These are phyloP conservation scores for Hirtodrosophila histrioides DNA, from an alignment of 2,888 invertebrate species.

Conservation along the genomic window DNA sequence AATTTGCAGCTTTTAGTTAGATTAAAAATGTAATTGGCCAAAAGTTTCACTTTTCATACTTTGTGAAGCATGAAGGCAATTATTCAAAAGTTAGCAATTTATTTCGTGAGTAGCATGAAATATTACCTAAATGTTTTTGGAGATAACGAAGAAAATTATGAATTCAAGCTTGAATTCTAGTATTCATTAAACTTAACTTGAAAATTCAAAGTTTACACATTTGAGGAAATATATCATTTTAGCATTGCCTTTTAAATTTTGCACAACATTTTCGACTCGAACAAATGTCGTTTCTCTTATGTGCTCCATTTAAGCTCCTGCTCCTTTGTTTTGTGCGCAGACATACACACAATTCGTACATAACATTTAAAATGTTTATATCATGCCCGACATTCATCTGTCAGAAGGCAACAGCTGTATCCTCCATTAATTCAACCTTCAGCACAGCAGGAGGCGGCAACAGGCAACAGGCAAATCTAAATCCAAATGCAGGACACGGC, in stretches of 20 bases:
- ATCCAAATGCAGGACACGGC: slow-evolving; percentile 56
- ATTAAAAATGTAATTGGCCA: slow-evolving; percentile 8
- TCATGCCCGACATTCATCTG: slow-evolving; percentile 72
- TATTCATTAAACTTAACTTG: slow-evolving; percentile 30
- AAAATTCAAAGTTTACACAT: slow-evolving; percentile 10
- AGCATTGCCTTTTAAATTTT: slow-evolving; percentile 7
- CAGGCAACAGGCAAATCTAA: slow-evolving; percentile 26
- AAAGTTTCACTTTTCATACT: slow-evolving; percentile 20
- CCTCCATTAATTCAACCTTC: slow-evolving; percentile 36
- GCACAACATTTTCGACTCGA: background rate
- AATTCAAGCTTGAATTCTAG: slow-evolving; percentile 24
- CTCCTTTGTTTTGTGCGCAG: background rate
- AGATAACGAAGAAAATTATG: slow-evolving; percentile 13
- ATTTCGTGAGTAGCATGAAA: slow-evolving; percentile 23
- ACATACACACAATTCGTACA: slow-evolving; percentile 1
- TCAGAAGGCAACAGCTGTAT: slow-evolving; percentile 71
- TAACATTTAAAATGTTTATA: slow-evolving; percentile 61
- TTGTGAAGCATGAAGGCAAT: slow-evolving; percentile 28
- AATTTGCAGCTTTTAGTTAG: slow-evolving; percentile 2
- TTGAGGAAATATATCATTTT: slow-evolving; percentile 13
- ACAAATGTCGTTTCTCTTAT: slow-evolving; percentile 8
- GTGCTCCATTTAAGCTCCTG: background rate
- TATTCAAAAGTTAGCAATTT: slow-evolving; percentile 31
- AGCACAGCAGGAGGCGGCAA: slow-evolving; percentile 17
- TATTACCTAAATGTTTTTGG: slow-evolving; percentile 11